Conservation (phyloP, 2,113 vertebrate genomes). For the Otolemur garnettii region DNA sequence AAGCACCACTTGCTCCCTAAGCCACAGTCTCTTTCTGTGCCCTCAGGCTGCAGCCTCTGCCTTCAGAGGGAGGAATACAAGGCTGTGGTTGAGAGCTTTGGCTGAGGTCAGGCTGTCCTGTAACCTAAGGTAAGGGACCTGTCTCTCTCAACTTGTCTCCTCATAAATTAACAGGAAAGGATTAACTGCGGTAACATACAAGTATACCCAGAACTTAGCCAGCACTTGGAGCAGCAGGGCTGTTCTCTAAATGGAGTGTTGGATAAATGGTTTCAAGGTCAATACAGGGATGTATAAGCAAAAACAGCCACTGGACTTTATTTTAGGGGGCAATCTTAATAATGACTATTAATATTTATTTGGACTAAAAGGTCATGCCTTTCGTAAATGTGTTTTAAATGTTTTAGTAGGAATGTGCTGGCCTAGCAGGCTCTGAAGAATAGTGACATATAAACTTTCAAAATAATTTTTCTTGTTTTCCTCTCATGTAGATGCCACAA, state of each 20-base stretch:
- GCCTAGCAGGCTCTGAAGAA: neutral
- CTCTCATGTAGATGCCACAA: neutral
- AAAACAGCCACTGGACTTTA: neutral
- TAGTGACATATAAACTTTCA: neutral
- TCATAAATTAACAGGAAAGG: neutral
- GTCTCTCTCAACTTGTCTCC: neutral
- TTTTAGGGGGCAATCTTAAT: neutral
- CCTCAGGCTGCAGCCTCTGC: neutral
- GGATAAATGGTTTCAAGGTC: neutral
- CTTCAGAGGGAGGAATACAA: neutral
- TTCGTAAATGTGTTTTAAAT: neutral
- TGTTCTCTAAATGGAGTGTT: neutral
- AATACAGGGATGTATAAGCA: neutral
- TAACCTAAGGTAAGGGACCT: neutral
- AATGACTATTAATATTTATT: neutral
- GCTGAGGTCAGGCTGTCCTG: neutral
- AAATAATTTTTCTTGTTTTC: neutral
- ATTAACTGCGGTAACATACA: neutral
- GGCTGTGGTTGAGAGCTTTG: neutral
- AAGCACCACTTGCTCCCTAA: neutral
- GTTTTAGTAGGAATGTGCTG: neutral
- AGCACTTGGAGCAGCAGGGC: neutral
- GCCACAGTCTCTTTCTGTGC: neutral
- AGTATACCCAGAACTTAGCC: neutral
- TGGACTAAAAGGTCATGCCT: neutral